Base-by-base conservation (phyloP, 2,797 vertebrate genomes). In the Thalassophryne amazonica region DNA sequence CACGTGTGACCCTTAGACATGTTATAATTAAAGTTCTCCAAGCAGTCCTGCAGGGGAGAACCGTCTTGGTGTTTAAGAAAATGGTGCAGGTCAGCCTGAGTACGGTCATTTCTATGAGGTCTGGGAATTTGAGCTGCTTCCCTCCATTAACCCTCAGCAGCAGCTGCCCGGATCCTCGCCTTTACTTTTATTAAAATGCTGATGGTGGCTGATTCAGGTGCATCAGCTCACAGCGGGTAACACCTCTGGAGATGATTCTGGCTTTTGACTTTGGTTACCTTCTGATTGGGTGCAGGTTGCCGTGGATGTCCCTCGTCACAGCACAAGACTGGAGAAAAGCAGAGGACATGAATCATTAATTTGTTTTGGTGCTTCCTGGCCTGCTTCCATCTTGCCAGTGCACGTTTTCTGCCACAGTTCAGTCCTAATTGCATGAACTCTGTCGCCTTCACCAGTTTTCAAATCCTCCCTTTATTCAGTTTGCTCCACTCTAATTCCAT, bases 121-220 rank as follows among this genome's bases (percentile, higher is more conserved):
- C 58, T 22, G 69, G 53, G 64, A 68, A 41, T 74, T 48, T 18
- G 40, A 58, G 42, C 62, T 38, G 34, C 48, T 45, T 74, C 50
- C 62, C 47, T 78, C 67, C 60, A 79, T 79, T 77, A 77, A 69
- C 68, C 63, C 64, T 45, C 42, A 32, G 39, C 62, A 21, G 47
- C 43, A 25, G 28, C 52, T 58, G 71, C 57, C 56, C 9, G 33
- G 21, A 56, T 71, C 51, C 8, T 61, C 54, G 64, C 47, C 37
- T 70, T 70, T 49, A 28, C 66, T 83, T 75, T 80, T 71, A 85
- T 81, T 78, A 73, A 74, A 73, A 63, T 65, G 60, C 35, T 48
- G 59, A 59, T 53, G 13, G 21, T 25, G 34, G 39, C 27, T 25
- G 24, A 16, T 29, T 19, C 22, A 18, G 36, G 15, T 6, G 3